Base-by-base conservation (phyloP, 2,113 vertebrate genomes). In the Anarhynchus alexandrinus region DNA sequence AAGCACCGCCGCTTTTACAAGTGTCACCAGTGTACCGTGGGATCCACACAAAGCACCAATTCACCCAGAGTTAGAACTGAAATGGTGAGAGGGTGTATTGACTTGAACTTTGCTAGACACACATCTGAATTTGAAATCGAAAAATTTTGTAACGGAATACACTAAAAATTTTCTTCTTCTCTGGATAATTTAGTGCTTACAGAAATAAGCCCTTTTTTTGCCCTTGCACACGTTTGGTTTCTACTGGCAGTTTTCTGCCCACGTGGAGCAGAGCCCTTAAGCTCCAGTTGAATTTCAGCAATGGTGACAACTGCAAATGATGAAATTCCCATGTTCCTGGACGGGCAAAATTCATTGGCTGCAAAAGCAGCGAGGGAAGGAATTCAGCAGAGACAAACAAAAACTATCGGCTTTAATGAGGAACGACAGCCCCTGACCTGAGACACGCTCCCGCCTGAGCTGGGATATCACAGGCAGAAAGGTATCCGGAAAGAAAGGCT, bases 1-100 rank as follows among this genome's bases (percentile, higher is more conserved):
- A 72, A 43, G 20, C 2, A 19, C 12, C 20, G 11, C 36, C 6
- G 11, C 40, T 73, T 57, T 27, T 12, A 34, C 0, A 0, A 82
- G 32, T 12, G 7, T 25, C 57, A 32, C 21, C n/a, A 12, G 27
- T 0, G 0, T 38, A 71, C 32, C 2, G 0, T 6, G 47, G 55
- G 47, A 69, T 12, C 34, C 27, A 10, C 21, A 7, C 15, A 62
- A 52, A 83, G 61, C 34, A 25, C 34, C 40, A 57, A 1, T 8
- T 64, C 62, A 22, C 15, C 25, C 59, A 10, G 19, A 22, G 17
- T 22, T 47, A 40, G 42, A 38, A 42, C 40, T 15, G 15, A 40
- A 62, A 34, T 4, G 4, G 38, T 8, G 25, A 71, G 30, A 90
- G 59, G 11, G 62, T 25, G 25, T 2, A 26, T 40, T 72, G 30